Base-by-base conservation (phyloP, 2,113 vertebrate genomes). In the Toxostoma redivivum region DNA sequence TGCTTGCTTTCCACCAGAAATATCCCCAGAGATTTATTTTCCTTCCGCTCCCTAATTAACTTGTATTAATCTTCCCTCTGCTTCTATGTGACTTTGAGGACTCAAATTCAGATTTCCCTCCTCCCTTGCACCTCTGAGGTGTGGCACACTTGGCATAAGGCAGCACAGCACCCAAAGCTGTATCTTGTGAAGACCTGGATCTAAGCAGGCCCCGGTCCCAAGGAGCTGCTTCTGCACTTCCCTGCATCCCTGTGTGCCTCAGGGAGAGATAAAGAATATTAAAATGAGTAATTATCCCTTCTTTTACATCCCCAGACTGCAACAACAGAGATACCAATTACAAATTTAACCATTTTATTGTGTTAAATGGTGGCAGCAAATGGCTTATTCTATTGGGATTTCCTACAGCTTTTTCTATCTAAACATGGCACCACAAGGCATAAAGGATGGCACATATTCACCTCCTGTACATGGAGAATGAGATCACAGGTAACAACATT, bases 391-490 rank as follows among this genome's bases (percentile, higher is more conserved):
- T 64, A 3, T 9, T 27, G 62, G 64, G 61, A 53, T 38, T 73
- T 93, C 66, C 61, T 17, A 28, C 27, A 81, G 81, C n/a, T 9
- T 90, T 56, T 79, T 45, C 6, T 15, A 53, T 5, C 23, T 23
- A 15, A 79, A 66, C 0, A 0, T 42, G 21, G 28, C 35, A 45
- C 47, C 27, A 45, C 6, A 12, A 66, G 58, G 42, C 33, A 65
- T 4, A 65, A 69, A 37, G 0, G 44, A 40, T 30, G 28, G 3
- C 3, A 22, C 1, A 1, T 1, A 38, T 47, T 71, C 53, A 45
- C 65, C 27, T 81, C 38, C 61, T 54, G 11, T 10, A 30, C 17
- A 4, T 5, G 42, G 11, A 74, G 66, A 60, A 57, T 2, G 3
- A 89, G 30, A 69, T 44, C 57, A 58, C 69, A 33, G 17, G 18